Evolutionary conservation across 2,888 invertebrate species (phyloP), one percentile per base, ranked within the genome.

Genomic region (Coleophora flavipennella): DNA sequence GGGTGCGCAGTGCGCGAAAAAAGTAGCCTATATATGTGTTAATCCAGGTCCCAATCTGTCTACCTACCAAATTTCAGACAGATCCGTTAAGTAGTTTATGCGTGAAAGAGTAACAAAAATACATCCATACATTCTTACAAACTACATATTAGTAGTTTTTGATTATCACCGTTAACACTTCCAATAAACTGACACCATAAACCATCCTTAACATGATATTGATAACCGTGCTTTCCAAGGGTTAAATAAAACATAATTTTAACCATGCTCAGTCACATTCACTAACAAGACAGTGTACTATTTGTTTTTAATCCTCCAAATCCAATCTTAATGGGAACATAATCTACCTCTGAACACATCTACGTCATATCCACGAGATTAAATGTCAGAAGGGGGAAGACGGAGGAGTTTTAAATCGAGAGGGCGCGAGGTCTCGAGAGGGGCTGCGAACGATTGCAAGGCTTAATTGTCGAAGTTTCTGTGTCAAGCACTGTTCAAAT

Each of bases 351-450:
- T 40, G 40, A 58, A 53, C 46, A 53, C 53, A 55, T 62, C 64
- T 56, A 64, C 65, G 74, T 73, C 74, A 69, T 59, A 60, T 60
- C 55, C 68, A 67, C 61, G 63, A 72, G 75, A 75, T 75, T 73
- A 67, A 70, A 68, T 57, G 68, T 70, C 71, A 63, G 61, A 62
- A 53, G 57, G 51, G 50, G 57, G 51, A 55, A 69, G 66, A 63
- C 62, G 57, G 65, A 63, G 62, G 59, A 65, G 58, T 63, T 67
- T 69, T 67, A 62, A 65, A 67, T 64, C 61, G 56, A 20, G 51
- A 63, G 70, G 64, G 67, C 48, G 27, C 39, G 42, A 38, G 48
- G 52, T 44, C 53, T 33, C 33, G 38, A 34, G 46, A 50, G 51
- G 46, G 50, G 41, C 37, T 52, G 52, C 53, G 20, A 20, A 20